Conservation (phyloP, 2,113 vertebrate genomes). For the Recurvirostra avosetta region DNA sequence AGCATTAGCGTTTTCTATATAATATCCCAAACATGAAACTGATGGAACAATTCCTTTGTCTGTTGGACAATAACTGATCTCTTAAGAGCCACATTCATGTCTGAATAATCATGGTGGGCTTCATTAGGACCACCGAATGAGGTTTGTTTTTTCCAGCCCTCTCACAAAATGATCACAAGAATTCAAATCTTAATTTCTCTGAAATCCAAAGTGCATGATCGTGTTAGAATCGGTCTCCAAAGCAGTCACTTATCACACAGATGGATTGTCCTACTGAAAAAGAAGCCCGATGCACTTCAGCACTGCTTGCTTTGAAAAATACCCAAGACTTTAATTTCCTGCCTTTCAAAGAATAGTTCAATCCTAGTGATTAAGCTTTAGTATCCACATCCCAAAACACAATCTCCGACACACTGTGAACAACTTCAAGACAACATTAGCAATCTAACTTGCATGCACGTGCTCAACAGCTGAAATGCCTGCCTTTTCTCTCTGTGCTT, state of each 20-base stretch:
- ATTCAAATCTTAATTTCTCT: neutral
- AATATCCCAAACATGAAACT: neutral
- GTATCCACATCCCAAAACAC: neutral
- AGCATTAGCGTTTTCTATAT: neutral
- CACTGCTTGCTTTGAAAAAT: neutral
- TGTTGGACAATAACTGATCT: neutral
- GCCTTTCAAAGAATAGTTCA: conserved; percentile 11
- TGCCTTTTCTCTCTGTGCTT: neutral
- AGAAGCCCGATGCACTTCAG: neutral
- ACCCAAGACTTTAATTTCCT: conserved; percentile 31
- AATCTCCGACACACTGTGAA: neutral
- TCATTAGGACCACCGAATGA: neutral
- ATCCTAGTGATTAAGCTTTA: conserved; percentile 7
- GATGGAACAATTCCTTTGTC: neutral
- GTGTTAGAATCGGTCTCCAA: neutral
- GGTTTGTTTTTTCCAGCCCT: neutral
- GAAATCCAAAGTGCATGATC: neutral
- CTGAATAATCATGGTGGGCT: accelerated
- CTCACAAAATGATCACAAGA: neutral
- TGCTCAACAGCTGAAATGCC: conserved; percentile 7
- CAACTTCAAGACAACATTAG: neutral
- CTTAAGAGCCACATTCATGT: neutral
- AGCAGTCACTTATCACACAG: neutral
- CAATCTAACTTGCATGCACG: neutral
- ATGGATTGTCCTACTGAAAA: neutral